A percentile compares a stretch with the other conserved stretches of the same genome.
These are phyloP conservation scores for Automeris io DNA, from an alignment of 2,888 invertebrate genomes.

Conservation along the genomic window DNA sequence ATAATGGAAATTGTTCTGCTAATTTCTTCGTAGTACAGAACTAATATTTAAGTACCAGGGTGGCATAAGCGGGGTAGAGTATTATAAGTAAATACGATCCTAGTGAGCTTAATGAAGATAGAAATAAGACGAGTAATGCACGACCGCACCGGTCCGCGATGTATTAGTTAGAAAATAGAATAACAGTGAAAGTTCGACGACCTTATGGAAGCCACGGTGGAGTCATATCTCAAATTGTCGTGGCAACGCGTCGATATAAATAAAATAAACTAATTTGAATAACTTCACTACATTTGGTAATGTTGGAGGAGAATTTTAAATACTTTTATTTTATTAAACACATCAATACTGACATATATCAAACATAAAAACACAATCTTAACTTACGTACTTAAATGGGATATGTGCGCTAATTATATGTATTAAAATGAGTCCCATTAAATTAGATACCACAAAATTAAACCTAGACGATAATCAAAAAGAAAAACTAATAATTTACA, in stretches of 20 bases:
- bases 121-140: neutral
- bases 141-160: neutral
- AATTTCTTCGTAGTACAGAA: too few species aligned
- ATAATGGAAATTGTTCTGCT: too few species aligned
- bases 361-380: too few species aligned
- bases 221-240: constrained; percentile 3
- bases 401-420: too few species aligned
- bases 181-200: constrained; percentile 13
- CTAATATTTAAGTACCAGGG: neutral
- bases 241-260: constrained; percentile 1
- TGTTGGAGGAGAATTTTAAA: neutral
- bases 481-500: too few species aligned
- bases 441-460: too few species aligned
- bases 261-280: constrained; percentile 1
- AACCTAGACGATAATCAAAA: too few species aligned
- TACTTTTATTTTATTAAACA: too few species aligned
- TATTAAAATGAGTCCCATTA: too few species aligned
- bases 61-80: neutral
- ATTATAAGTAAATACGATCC: neutral
- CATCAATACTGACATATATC: too few species aligned
- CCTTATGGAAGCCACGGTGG: neutral
- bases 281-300: neutral
- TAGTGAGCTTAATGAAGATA: neutral
- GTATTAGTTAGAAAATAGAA: constrained; percentile 18
- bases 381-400: too few species aligned